Evolutionary conservation across 2,888 invertebrate genomes (phyloP), one percentile per base, ranked within the genome.

Genomic region (Allacma fusca): DNA sequence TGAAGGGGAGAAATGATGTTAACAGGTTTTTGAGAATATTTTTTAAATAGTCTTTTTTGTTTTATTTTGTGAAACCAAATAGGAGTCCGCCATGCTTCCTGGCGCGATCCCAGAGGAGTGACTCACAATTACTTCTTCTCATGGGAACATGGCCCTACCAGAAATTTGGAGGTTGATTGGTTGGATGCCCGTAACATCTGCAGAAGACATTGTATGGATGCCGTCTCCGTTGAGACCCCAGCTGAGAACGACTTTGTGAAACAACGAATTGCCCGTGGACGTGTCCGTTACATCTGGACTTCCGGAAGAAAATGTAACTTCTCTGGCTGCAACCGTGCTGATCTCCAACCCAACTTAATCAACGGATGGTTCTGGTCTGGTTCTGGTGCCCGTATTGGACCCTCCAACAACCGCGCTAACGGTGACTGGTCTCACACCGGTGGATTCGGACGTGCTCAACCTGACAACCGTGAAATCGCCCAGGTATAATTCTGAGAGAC

Each of bases 321-420:
- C 90, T 94, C 94, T 86, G 95, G 96, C 79, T 96, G 96, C 82
- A 84, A 84, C 73, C 76, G 95, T 82, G 90, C 90, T 79, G 95
- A 95, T 86, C 89, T 95, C 82, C 94, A 95, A 87, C 95, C 95
- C 80, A 95, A 95, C 88, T 91, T 90, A 85, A 85, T 95, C 81
- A 91, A 91, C 85, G 95, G 95, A 65, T 96, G 95, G 95, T 95
- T 95, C 91, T 96, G 95, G 95, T 94, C 94, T 23, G 93, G 94
- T 68, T 94, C 94, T 85, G 91, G 95, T 79, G 94, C 93, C 87
- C 94, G 95, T 90, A 91, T 95, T 87, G 88, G 92, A 64, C 92
- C 95, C 64, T 95, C 95, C 85, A 94, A 92, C 88, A 94, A 94
- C 87, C 91, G 95, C 81, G 95, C 94, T 88, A 92, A 94, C 79